Conservation (phyloP, 37 sponge, comb jelly and placozoan species). For the Hexactinellida sp. region DNA sequence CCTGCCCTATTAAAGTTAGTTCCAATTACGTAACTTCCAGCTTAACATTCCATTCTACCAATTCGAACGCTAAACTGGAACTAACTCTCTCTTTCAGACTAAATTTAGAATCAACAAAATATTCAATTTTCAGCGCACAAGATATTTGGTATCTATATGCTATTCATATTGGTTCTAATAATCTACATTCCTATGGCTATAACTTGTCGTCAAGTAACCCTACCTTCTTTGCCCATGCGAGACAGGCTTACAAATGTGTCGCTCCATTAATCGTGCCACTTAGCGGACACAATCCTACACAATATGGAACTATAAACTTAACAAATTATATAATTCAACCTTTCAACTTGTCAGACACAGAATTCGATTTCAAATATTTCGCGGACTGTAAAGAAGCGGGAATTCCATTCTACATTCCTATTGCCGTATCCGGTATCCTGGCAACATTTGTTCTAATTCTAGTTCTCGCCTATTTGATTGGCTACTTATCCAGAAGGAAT, state of each 20-base stretch:
- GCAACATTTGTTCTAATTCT: neutral
- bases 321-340: neutral
- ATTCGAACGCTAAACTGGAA: neutral
- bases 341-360: neutral
- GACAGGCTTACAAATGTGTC: neutral
- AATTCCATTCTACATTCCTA: neutral
- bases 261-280: neutral
- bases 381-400: neutral
- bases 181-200: neutral
- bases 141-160: neutral
- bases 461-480: neutral
- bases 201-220: neutral
- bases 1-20: neutral
- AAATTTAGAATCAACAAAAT: neutral
- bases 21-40: neutral
- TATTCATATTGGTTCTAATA: neutral
- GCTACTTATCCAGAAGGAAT: neutral
- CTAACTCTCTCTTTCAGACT: neutral
- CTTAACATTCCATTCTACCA: neutral
- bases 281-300: neutral
- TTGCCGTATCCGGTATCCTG: neutral
- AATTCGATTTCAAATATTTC: neutral
- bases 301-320: neutral
- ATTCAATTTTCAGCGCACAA: neutral
- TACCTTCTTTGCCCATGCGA: neutral